Conservation (phyloP, 2,888 invertebrate genomes). For the Drosophila nigricruria region DNA sequence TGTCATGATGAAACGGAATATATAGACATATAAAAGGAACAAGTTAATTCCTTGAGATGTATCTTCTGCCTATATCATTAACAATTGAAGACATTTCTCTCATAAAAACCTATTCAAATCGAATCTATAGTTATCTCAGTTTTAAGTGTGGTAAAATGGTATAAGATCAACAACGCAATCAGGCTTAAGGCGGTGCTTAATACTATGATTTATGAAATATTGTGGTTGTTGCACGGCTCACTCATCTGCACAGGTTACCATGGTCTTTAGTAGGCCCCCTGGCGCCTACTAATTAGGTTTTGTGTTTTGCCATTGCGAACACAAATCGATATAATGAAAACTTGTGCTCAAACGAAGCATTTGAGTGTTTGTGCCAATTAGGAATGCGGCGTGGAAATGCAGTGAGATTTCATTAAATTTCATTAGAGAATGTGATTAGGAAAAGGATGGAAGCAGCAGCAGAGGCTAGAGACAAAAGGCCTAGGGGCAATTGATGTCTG, state of each 20-base stretch:
- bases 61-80: neutral
- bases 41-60: too few species aligned
- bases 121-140: too few species aligned
- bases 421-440: conserved; percentile 57
- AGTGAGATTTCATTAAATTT: conserved; percentile 55
- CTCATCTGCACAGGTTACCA: neutral
- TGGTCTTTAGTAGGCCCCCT: neutral
- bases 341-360: conserved; percentile 15
- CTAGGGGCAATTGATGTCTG: conserved; percentile 47
- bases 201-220: conserved; percentile 1
- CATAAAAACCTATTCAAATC: neutral
- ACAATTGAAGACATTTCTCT: neutral
- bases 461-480: conserved; percentile 42
- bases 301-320: conserved; percentile 9
- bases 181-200: neutral
- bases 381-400: conserved; percentile 48
- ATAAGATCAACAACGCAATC: neutral
- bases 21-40: too few species aligned
- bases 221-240: neutral
- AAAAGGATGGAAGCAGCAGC: neutral
- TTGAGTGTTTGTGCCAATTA: conserved; percentile 31
- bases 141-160: neutral
- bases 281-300: conserved; percentile 39
- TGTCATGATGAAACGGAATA: too few species aligned
- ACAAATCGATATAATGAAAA: conserved; percentile 41